Evolutionary conservation across 2,888 invertebrate species (phyloP), one percentile per base, ranked within the genome.

Genomic region (Thymelicus lineola): DNA sequence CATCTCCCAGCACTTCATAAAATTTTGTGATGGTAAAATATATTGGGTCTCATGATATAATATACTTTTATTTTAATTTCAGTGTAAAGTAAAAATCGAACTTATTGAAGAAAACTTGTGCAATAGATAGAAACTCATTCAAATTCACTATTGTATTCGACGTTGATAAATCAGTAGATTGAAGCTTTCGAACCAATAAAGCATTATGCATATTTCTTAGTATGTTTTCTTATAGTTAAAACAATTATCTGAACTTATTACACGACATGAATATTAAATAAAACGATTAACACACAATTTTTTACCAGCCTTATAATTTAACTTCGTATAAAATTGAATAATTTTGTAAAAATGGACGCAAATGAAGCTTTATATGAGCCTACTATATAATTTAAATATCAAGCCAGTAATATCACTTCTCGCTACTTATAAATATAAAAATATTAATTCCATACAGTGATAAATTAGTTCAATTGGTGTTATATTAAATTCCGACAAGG

Each of bases 291-390:
- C 6, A 48, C n/a, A n/a, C 15, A 50, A 50, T 17, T 9, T 7
- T 7, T n/a, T 50, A 2, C 50, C 50, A 53, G 53, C 20, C 53
- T 53, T 53, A 20, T 20, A 53, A 50, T 57, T 57, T 57, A 35
- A 7, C 20, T 38, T 45, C 38, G 14, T 60, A 45, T 60, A 60
- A 20, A 38, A 38, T 59, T 42, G 42, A 60, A 60, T 42, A 60
- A 60, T 60, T 60, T 60, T 28, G 45, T 60, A 45, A 60, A 57
- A 62, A 62, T 62, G 62, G 62, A 62, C 62, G 62, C 42, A 48
- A 62, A 57, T 3, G 48, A 62, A 62, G 62, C 62, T 14, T 55
- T 55, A 35, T 35, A 36, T 48, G 35, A 46, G 61, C 62, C 48
- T 62, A 48, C 7, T n/a, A 36, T 57, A 2, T 57, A 48, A 62